These are phyloP conservation scores for Elephantulus edwardii DNA, from an alignment of 2,113 vertebrate species.

Conservation along the genomic window DNA sequence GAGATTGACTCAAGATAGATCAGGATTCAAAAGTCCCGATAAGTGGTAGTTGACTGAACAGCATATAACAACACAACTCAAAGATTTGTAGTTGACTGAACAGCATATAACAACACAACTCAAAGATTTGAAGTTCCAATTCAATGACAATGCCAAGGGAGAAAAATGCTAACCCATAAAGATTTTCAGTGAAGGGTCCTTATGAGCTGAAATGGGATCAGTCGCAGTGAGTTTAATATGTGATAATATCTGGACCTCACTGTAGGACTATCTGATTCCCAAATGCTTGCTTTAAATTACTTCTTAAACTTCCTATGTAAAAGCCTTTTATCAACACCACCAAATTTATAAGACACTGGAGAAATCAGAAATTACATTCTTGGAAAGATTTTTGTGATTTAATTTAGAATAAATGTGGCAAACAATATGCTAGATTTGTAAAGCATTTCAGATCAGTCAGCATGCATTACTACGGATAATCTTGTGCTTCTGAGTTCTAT, in stretches of 20 bases:
- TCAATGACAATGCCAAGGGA: no score
- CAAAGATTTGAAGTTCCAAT: no score
- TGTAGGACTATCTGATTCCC: background rate
- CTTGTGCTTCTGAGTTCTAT: background rate
- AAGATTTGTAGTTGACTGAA: no score
- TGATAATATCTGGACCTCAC: background rate
- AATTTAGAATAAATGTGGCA: conserved; percentile 20
- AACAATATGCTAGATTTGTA: background rate
- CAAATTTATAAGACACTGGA: background rate
- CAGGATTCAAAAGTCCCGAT: no score
- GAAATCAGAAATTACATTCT: background rate
- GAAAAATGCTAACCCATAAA: no score
- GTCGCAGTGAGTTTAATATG: background rate
- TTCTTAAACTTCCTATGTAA: background rate
- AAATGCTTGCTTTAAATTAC: background rate
- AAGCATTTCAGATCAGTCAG: background rate
- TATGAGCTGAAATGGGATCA: no score
- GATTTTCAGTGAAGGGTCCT: no score
- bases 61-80: no score
- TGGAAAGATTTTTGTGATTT: conserved; percentile 21
- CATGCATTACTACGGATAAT: background rate
- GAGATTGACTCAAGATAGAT: no score
- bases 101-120: no score
- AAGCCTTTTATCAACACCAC: background rate
- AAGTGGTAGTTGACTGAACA: no score